These are phyloP conservation scores for Pleuronectes platessa DNA, from an alignment of 2,113 vertebrate species.

Conservation along the genomic window DNA sequence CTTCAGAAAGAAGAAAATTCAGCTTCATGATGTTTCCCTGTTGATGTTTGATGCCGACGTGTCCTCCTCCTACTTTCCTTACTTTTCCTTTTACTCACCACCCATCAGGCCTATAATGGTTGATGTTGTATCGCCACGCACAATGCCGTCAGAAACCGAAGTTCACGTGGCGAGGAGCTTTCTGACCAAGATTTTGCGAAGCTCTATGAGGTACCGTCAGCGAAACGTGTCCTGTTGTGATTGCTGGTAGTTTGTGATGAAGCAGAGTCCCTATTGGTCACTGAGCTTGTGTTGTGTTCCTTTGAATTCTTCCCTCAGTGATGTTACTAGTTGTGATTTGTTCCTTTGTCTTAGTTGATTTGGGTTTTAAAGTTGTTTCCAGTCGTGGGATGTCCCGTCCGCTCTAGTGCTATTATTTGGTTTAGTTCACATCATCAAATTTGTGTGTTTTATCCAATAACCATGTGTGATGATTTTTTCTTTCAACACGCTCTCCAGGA, in stretches of 20 bases:
- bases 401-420: neutral
- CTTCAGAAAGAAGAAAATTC: neutral
- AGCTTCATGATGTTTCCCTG: neutral
- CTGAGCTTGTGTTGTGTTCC: neutral
- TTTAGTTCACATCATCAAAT: neutral
- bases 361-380: neutral
- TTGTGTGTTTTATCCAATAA: neutral
- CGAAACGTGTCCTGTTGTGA: neutral
- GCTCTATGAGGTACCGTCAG: conserved; percentile 87
- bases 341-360: neutral
- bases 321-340: neutral
- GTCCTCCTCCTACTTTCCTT: conserved; percentile 24
- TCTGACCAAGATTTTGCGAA: conserved; percentile 90
- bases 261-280: neutral
- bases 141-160: conserved; percentile 86
- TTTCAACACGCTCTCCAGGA: conserved; percentile 76
- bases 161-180: conserved; percentile 86
- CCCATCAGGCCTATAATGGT: conserved; percentile 84
- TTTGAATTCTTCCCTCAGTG: neutral
- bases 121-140: conserved; percentile 80
- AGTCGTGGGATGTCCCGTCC: neutral
- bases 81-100: conserved; percentile 1
- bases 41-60: neutral
- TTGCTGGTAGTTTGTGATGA: conserved; percentile 27
- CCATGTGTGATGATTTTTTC: conserved; percentile 4